Conservation (phyloP, 2,888 invertebrate species). For the Notodonta ziczac region DNA sequence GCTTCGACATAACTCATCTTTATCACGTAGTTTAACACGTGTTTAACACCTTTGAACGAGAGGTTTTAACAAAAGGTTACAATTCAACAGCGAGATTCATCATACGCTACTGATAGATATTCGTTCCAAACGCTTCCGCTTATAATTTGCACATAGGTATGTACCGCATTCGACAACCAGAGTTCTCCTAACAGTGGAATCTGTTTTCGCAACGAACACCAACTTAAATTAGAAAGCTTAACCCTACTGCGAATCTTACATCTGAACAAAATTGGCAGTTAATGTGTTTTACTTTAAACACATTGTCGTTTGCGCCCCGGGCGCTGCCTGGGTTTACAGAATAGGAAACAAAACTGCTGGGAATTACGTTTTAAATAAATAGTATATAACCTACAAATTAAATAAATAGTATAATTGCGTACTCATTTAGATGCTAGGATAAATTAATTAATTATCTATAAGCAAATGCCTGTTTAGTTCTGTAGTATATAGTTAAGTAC, state of each 20-base stretch:
- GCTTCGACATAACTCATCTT: too few species aligned
- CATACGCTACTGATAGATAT: background rate
- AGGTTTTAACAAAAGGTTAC: too few species aligned
- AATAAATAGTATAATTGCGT: too few species aligned
- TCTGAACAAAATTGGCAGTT: constrained; percentile 61
- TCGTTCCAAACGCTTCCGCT: constrained; percentile 19
- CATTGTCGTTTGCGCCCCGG: constrained; percentile 42
- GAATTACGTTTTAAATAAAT: too few species aligned
- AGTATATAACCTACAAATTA: too few species aligned
- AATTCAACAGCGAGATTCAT: too few species aligned
- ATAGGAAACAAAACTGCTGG: constrained; percentile 26
- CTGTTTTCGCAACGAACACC: constrained; percentile 75
- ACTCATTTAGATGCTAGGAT: too few species aligned
- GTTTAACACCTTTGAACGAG: too few species aligned
- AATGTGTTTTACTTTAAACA: constrained; percentile 54
- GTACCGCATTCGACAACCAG: constrained; percentile 39
- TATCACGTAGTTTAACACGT: too few species aligned
- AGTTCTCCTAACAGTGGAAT: constrained; percentile 60
- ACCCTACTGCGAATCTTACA: constrained; percentile 62
- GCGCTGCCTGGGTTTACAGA: constrained; percentile 28
- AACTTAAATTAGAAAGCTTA: constrained; percentile 80
- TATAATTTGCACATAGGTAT: constrained; percentile 26
- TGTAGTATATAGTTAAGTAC: too few species aligned
- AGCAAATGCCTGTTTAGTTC: too few species aligned
- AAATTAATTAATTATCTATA: too few species aligned